Evolutionary conservation across 2,797 vertebrate genomes (phyloP).

Genomic region (Chaenodraco wilsoni): DNA sequence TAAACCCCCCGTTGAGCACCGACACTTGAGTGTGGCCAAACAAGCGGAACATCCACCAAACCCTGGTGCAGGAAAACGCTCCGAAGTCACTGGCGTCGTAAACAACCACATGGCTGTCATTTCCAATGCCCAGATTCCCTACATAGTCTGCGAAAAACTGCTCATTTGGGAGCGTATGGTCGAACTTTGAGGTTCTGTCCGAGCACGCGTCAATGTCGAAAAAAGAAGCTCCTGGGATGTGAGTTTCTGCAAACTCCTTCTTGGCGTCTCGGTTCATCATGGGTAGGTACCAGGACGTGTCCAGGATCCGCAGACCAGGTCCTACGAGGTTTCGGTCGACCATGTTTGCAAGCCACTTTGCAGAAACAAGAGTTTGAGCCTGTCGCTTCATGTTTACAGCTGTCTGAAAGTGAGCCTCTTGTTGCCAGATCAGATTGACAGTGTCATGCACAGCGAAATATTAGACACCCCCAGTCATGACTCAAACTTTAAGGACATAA

Average conservation of each 20-base stretch:
- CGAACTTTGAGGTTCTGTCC: constrained; percentile 82
- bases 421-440: too few species aligned
- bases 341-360: constrained; percentile 85
- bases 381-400: constrained; percentile 21
- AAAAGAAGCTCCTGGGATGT: constrained; percentile 88
- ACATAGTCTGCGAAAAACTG: constrained; percentile 85
- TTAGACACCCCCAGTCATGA: too few species aligned
- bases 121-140: constrained; percentile 85
- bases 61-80: constrained; percentile 82
- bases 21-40: constrained; percentile 90
- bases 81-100: constrained; percentile 90
- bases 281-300: constrained; percentile 91
- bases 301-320: constrained; percentile 82
- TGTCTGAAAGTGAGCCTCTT: too few species aligned
- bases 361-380: constrained; percentile 29
- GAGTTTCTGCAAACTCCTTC: constrained; percentile 84
- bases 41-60: constrained; percentile 94
- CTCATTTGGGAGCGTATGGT: constrained; percentile 87
- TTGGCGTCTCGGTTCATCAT: constrained; percentile 80
- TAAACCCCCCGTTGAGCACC: constrained; percentile 89
- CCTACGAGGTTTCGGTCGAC: constrained; percentile 76
- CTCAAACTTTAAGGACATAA: too few species aligned
- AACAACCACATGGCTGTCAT: constrained; percentile 89
- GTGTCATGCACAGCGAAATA: too few species aligned
- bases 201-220: constrained; percentile 92